phyloP scores from a whole-genome alignment of 2,113 vertebrate genomes.

The Cynoglossus semilaevis region DNA sequence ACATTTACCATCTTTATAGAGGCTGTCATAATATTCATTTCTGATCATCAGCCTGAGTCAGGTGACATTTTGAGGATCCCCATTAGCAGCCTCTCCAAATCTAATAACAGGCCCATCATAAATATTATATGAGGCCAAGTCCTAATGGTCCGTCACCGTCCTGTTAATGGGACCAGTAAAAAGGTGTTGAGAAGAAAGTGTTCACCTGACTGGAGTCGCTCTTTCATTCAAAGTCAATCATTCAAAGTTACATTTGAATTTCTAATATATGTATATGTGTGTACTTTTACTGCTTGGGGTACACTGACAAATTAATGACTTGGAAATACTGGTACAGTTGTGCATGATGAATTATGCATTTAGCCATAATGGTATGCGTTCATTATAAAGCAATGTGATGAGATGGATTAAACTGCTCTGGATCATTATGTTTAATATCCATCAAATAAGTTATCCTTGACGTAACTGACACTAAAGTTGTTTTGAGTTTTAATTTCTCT shows the following conservation, averaged over 20 bases:
- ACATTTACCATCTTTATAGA: slow-evolving; percentile 67
- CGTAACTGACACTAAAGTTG: neutral
- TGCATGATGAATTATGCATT: neutral
- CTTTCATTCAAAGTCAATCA: slow-evolving; percentile 5
- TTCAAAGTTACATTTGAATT: slow-evolving; percentile 9
- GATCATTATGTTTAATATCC: too few species aligned
- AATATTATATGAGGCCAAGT: slow-evolving; percentile 55
- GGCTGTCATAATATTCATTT: slow-evolving; percentile 61
- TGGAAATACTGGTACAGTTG: neutral
- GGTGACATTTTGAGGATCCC: slow-evolving; percentile 57
- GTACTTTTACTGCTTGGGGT: neutral
- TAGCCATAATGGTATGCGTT: too few species aligned
- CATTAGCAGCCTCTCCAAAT: slow-evolving; percentile 63
- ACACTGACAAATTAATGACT: neutral
- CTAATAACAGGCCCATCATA: slow-evolving; percentile 52
- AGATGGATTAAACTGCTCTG: too few species aligned
- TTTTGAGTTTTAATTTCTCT: neutral
- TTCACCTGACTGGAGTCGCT: neutral
- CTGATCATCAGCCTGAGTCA: slow-evolving; percentile 56
- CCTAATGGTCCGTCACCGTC: slow-evolving; percentile 54
- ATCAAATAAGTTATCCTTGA: neutral
- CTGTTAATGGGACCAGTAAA: slow-evolving; percentile 40
- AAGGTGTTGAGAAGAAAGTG: slow-evolving; percentile 2
- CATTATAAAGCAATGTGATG: neutral
- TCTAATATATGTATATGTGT: slow-evolving; percentile 1